A percentile compares a stretch with the other conserved stretches of the same genome.
These are phyloP conservation scores for Sisyra terminalis DNA, from an alignment of 2,888 invertebrate species.

Conservation along the genomic window DNA sequence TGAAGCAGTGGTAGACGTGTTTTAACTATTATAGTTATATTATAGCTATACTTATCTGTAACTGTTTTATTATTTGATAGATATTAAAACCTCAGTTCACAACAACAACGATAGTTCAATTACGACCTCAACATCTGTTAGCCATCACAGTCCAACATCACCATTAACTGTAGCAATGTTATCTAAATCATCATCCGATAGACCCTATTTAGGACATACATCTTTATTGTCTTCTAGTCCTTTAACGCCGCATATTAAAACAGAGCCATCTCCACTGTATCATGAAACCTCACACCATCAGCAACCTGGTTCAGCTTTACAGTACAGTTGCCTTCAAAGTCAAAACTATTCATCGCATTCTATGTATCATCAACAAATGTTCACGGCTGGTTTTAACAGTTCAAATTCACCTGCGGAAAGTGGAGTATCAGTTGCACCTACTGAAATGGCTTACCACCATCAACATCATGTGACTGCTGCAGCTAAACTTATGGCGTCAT, in stretches of 20 bases:
- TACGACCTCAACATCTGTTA: conserved; percentile 11
- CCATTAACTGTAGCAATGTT: conserved; percentile 11
- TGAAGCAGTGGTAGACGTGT: too few relatives aligned
- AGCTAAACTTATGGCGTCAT: conserved; percentile 69
- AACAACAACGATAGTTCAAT: conserved; percentile 12
- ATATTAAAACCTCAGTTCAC: conserved; percentile 14
- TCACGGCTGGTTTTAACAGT: conserved; percentile 19
- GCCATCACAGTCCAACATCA: conserved; percentile 10
- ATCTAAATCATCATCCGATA: conserved; percentile 17
- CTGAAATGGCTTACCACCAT: conserved; percentile 62
- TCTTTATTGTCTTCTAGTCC: conserved; percentile 31
- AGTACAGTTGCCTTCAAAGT: conserved; percentile 25
- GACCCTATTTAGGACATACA: conserved; percentile 38
- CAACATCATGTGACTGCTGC: conserved; percentile 75
- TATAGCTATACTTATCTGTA: too few relatives aligned
- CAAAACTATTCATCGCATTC: conserved; percentile 15
- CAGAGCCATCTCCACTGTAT: conserved; percentile 4
- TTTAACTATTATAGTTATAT: too few relatives aligned
- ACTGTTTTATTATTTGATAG: background rate
- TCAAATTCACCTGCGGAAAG: conserved; percentile 33
- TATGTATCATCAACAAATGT: conserved; percentile 2
- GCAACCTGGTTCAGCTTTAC: conserved; percentile 12
- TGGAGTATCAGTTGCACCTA: conserved; percentile 25
- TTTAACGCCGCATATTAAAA: conserved; percentile 6
- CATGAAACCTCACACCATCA: background rate